Conservation (phyloP, 2,113 vertebrate genomes). For the Arenaria interpres region DNA sequence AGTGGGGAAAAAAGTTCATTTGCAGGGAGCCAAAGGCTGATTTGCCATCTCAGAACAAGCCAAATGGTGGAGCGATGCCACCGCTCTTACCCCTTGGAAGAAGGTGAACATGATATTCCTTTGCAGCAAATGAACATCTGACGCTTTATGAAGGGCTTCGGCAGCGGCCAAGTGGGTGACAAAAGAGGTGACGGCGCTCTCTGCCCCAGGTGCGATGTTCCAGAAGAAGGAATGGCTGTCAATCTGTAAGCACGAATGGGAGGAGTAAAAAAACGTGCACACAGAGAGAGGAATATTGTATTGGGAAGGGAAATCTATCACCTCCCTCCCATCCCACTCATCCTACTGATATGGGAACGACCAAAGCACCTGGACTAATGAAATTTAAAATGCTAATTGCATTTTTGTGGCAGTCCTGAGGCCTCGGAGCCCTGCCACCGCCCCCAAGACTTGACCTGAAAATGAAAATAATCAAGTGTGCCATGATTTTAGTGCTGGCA, state of each 20-base stretch:
- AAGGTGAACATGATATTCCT: slow-evolving; percentile 89
- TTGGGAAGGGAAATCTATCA: neutral
- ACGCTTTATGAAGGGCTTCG: slow-evolving; percentile 79
- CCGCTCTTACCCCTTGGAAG: slow-evolving; percentile 89
- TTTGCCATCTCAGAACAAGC: neutral
- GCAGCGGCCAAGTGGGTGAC: slow-evolving; percentile 87
- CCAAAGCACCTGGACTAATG: neutral
- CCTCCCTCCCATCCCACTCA: too few species aligned
- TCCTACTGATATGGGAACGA: neutral
- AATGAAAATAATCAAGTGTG: fast-evolving
- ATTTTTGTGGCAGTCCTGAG: neutral
- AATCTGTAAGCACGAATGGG: slow-evolving; percentile 70
- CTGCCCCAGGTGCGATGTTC: slow-evolving; percentile 86
- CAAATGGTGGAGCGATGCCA: fast-evolving
- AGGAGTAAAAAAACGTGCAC: neutral
- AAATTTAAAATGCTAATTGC: neutral
- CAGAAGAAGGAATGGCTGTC: slow-evolving; percentile 95
- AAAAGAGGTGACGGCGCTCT: slow-evolving; percentile 84
- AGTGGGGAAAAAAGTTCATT: neutral
- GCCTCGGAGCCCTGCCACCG: neutral
- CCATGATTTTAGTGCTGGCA: neutral
- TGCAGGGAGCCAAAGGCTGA: neutral
- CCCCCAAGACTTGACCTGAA: neutral
- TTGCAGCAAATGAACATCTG: slow-evolving; percentile 54
- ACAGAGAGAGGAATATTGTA: neutral